These are phyloP conservation scores for Notothenia rossii DNA, from an alignment of 2,113 vertebrate species.

Conservation along the genomic window DNA sequence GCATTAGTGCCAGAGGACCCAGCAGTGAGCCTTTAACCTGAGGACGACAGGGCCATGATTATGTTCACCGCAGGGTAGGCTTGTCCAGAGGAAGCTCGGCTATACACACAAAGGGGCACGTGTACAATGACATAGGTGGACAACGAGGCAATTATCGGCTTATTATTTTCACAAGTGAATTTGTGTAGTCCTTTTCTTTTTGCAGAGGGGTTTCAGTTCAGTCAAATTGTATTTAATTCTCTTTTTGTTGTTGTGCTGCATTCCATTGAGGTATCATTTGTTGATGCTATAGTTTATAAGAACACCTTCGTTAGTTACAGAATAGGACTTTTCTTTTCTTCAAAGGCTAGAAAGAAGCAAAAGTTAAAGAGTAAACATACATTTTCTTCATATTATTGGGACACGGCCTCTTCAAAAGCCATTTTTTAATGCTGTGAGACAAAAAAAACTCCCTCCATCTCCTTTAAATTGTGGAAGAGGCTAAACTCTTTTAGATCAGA, in stretches of 20 bases:
- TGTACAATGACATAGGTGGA: slow-evolving; percentile 54
- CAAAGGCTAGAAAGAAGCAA: not conserved
- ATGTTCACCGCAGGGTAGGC: slow-evolving; percentile 73
- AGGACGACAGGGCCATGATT: slow-evolving; percentile 78
- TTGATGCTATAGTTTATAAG: not conserved
- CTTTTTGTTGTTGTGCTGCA: not conserved
- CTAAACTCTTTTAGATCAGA: not conserved
- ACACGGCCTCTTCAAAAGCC: not conserved
- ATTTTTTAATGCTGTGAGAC: not conserved
- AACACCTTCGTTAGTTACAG: not conserved
- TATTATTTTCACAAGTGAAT: slow-evolving; percentile 34
- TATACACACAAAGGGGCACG: slow-evolving; percentile 55
- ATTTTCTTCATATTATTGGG: not conserved
- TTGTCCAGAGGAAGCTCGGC: slow-evolving; percentile 59
- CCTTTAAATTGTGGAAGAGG: not conserved
- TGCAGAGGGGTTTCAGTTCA: not conserved
- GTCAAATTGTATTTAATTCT: not conserved
- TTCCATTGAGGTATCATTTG: not conserved
- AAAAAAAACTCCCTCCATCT: not conserved
- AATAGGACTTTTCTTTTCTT: not conserved
- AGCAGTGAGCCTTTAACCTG: slow-evolving; percentile 81
- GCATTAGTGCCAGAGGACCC: slow-evolving; percentile 78
- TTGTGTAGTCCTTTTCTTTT: slow-evolving; percentile 5
- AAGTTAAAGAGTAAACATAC: too few relatives aligned
- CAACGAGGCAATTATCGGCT: slow-evolving; percentile 45